A percentile compares a stretch with the other conserved stretches of the same genome.
Evolutionary conservation across 2,888 invertebrate species (phyloP).

Genomic region (Latrodectus elegans): DNA sequence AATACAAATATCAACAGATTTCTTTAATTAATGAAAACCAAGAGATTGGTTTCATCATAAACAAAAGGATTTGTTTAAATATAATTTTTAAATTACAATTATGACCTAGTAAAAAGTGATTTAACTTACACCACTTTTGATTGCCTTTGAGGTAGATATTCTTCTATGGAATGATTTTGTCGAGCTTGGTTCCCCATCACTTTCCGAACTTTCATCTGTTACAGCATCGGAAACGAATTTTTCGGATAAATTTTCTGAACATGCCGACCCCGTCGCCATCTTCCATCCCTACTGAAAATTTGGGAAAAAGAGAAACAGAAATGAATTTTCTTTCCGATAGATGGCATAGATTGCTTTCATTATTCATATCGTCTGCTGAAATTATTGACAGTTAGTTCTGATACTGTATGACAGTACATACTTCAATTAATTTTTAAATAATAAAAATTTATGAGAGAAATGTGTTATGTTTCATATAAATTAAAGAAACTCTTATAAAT

Average conservation of each 20-base stretch:
- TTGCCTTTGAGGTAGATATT: constrained; percentile 87
- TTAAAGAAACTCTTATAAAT: too few species aligned
- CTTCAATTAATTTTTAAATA: background rate
- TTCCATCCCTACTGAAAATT: constrained; percentile 67
- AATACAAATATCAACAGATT: too few species aligned
- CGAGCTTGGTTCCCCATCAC: constrained; percentile 88
- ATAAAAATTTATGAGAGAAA: background rate
- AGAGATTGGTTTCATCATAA: too few species aligned
- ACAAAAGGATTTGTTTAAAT: background rate
- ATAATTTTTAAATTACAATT: background rate
- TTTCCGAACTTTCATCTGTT: constrained; percentile 83
- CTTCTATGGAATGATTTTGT: constrained; percentile 85
- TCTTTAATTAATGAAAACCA: too few species aligned
- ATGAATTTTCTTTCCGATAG: constrained; percentile 26
- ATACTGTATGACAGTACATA: background rate
- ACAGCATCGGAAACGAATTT: constrained; percentile 69
- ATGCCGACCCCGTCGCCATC: constrained; percentile 69
- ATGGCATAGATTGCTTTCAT: constrained; percentile 39
- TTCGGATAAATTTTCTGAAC: constrained; percentile 57
- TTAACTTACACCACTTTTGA: constrained; percentile 85
- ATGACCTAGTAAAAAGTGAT: background rate
- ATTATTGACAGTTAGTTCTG: background rate
- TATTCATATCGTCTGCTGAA: constrained; percentile 39
- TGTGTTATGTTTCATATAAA: too few species aligned
- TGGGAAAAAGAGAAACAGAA: background rate